Base-by-base conservation (phyloP, 2,888 invertebrate species). In the Dolichomitus sp. region DNA sequence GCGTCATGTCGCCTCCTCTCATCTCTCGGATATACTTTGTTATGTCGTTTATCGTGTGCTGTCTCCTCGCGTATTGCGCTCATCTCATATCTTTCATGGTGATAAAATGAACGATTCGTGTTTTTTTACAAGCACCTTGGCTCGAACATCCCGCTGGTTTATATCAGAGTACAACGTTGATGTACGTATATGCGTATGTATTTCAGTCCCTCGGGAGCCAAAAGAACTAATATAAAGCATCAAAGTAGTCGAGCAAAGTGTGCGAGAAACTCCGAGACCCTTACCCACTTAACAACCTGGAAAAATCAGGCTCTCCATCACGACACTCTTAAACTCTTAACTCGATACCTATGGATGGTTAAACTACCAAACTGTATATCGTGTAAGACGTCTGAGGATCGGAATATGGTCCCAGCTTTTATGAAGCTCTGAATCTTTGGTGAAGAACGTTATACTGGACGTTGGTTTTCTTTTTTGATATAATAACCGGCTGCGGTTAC, bases 51-150 rank as follows among this genome's bases (percentile, higher is more conserved):
- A 40, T 72, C 66, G 68, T 27, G 61, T 40, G 40, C 30, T 50
- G 42, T 30, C 37, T 37, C 57, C 50, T 68, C 48, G 1, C 33
- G 63, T 48, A 57, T 65, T 30, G 70, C 37, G 42, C 17, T 75
- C 61, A 9, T 63, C 63, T 66, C 19, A 63, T 59, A 74, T 69
- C 63, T 75, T 75, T 75, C 40, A 9, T 65, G 69, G 52, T 45
- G 30, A 70, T 80, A 80, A 80, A 80, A 68, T 37, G 42, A 54
- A 61, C 66, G 76, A 76, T 77, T 68, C 45, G 50, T 50, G 30
- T 75, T 69, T 52, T 61, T 75, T 63, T 69, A 59, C 33, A 59
- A 17, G 59, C 59, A 33, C 61, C 40, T 19, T 61, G 37, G 37
- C 3, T 40, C 14, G 19, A 17, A 11, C 19, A 12, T 19, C 17